phyloP scores from a whole-genome alignment of 2,113 vertebrate species.

The Dermatemys mawii region DNA sequence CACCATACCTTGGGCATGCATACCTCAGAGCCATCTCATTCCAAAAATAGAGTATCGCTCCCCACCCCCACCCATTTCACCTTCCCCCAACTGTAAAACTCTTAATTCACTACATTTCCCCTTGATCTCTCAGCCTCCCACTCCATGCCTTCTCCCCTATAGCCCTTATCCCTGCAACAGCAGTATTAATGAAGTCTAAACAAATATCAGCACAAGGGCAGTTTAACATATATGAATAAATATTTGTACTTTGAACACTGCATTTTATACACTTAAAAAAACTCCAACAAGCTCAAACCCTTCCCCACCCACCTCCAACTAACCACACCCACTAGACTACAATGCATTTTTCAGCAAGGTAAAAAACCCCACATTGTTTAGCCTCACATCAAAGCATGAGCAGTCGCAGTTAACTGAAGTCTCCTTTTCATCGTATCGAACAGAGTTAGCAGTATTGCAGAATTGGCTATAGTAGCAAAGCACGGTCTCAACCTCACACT shows the following conservation, averaged over 20 bases:
- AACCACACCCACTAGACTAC: not conserved
- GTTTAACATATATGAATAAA: not conserved
- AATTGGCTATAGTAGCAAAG: not conserved
- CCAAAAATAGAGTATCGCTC: not conserved
- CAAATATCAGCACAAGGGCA: not conserved
- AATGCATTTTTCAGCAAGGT: not conserved
- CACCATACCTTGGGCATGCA: not conserved
- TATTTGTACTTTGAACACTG: not conserved
- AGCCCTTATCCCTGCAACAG: not conserved
- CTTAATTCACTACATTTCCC: not conserved
- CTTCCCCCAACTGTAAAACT: too few relatives aligned
- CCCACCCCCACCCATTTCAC: not conserved
- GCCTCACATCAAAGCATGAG: not conserved
- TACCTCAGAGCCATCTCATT: too few relatives aligned
- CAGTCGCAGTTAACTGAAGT: not conserved
- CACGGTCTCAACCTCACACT: not conserved
- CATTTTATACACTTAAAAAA: not conserved
- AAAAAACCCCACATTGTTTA: not conserved
- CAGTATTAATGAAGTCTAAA: not conserved
- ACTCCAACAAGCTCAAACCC: not conserved
- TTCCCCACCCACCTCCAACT: not conserved
- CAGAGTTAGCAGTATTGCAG: not conserved
- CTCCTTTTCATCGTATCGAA: not conserved
- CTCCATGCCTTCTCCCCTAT: not conserved
- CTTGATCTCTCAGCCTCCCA: not conserved